Conservation (phyloP, 2,797 vertebrate genomes). For the Peromyscus attwateri region DNA sequence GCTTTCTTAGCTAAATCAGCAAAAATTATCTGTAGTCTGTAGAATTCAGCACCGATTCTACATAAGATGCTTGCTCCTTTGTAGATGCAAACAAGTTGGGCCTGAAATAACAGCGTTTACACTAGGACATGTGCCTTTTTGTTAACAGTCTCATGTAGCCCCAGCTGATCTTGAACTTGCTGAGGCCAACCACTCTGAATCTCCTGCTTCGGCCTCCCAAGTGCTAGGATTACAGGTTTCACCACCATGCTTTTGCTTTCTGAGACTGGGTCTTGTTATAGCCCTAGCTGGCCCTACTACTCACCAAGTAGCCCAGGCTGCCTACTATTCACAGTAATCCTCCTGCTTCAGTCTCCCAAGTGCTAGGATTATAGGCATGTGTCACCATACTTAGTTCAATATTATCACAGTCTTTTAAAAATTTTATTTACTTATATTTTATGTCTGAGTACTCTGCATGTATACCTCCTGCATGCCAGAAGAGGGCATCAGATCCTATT, state of each 20-base stretch:
- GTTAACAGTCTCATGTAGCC: neutral
- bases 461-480: neutral
- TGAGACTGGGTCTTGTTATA: neutral
- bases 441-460: neutral
- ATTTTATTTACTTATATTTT: neutral
- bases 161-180: neutral
- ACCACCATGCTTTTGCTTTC: neutral
- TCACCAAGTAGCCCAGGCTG: neutral
- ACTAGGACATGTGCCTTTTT: neutral
- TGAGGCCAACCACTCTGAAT: neutral
- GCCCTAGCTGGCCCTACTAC: neutral
- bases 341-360: neutral
- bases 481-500: neutral
- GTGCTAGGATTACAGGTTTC: neutral
- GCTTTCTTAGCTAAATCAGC: neutral
- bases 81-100: conserved; percentile 7
- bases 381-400: neutral
- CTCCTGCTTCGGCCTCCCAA: neutral
- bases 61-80: conserved; percentile 15
- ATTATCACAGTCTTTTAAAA: neutral
- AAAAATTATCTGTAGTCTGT: neutral
- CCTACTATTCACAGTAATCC: neutral
- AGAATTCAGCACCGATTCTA: conserved; percentile 4
- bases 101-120: neutral
- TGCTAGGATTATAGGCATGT: neutral